Evolutionary conservation across 2,113 vertebrate species (phyloP), one percentile per base, ranked within the genome.

Genomic region (Hydrolagus affinis): DNA sequence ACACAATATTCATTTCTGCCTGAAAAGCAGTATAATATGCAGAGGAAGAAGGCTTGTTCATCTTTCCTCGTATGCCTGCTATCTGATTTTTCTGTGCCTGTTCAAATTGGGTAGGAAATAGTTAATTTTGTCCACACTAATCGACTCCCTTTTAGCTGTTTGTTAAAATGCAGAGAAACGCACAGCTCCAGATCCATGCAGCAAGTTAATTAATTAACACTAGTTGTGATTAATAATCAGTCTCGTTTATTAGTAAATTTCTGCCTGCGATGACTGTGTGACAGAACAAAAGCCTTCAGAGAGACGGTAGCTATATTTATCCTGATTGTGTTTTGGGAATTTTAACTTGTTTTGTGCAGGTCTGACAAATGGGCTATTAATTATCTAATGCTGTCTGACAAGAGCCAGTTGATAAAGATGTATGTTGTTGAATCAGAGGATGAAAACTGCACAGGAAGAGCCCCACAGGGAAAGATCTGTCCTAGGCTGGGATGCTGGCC

Each of bases 301-400:
- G 93, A 94, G 91, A 89, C 86, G 89, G 92, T 92, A 92, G 94
- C 94, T 95, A 94, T 95, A 96, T 96, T 95, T 95, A 96, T 95
- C 95, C 93, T 94, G 95, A 95, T 95, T 95, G 95, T 93, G 91
- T 95, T 94, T 91, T 83, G 78, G 89, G 95, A 95, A 97, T 96
- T 98, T 97, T 95, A 97, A 95, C 96, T 95, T 95, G 95, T 96
- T 98, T 94, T 95, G 95, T 95, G 93, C 94, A 94, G 94, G 96
- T 95, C 92, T 99, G 97, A 99, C 98, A 98, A 98, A 98, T 98
- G 96, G 96, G 96, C 96, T 98, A 99, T 98, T 99, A 99, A 99
- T 98, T 98, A 99, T 99, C 98, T 98, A 97, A 98, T 98, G 96
- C 96, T 97, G 97, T 98, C 96, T 98, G 98, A 98, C 97, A 98